A percentile compares a stretch with the other conserved stretches of the same genome.
phyloP scores from a whole-genome alignment of 2,888 invertebrate genomes.

The Euplexia lucipara region DNA sequence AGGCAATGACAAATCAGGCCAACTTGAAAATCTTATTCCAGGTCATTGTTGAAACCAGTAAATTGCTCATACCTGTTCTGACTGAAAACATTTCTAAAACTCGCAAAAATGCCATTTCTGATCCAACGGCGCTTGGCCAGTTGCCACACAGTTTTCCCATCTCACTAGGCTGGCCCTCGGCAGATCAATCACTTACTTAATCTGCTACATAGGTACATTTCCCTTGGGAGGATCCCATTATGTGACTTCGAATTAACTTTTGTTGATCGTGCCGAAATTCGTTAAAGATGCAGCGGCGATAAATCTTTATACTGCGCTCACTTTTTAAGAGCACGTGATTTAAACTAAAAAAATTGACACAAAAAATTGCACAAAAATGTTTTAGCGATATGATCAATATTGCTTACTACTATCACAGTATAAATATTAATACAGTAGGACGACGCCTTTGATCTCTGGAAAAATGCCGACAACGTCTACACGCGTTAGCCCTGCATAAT shows the following conservation, averaged over 20 bases:
- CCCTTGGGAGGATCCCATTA: conserved; percentile 27
- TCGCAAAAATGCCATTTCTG: conserved; percentile 30
- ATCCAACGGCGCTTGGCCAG: conserved; percentile 34
- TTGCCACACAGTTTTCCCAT: conserved; percentile 49
- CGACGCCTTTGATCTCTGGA: too few relatives aligned
- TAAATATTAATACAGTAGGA: too few relatives aligned
- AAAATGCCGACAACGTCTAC: too few relatives aligned
- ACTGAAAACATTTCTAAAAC: conserved; percentile 22
- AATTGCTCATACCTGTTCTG: conserved; percentile 22
- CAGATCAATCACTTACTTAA: conserved; percentile 60
- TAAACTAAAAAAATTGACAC: not conserved
- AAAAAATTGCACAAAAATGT: not conserved
- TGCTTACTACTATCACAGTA: too few relatives aligned
- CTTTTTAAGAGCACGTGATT: not conserved
- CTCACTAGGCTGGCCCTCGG: conserved; percentile 19
- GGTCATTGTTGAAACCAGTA: not conserved
- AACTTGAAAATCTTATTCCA: conserved; percentile 9
- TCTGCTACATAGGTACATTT: conserved; percentile 51
- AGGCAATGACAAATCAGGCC: not conserved
- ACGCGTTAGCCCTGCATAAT: too few relatives aligned
- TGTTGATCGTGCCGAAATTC: conserved; percentile 37
- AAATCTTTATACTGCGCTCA: conserved; percentile 7
- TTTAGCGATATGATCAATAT: too few relatives aligned
- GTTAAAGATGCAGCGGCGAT: conserved; percentile 12
- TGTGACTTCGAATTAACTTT: conserved; percentile 44